Base-by-base conservation (phyloP, 1,140 invertebrate genomes). In the Reticulitermes speratus region DNA sequence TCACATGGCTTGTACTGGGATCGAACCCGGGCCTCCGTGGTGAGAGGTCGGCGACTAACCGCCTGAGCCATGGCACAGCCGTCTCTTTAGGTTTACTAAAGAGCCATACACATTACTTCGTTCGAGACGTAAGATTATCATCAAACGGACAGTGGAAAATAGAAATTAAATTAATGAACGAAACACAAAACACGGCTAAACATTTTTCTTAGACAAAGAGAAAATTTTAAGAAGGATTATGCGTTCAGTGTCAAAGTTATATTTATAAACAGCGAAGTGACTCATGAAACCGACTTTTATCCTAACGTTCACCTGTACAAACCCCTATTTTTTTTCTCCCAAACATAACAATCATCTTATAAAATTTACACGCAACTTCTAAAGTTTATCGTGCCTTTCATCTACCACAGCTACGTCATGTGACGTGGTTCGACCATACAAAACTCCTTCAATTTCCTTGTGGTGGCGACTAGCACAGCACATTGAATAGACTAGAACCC, bases 361-460 rank as follows among this genome's bases (percentile, higher is more conserved):
- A 30, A 75, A 75, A 75, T 75, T n/a, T 30, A 75, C 65, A 75
- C 65, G 65, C 65, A 75, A 75, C 65, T 16, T 75, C 65, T 30
- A 8, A 75, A 75, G 65, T n/a, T 75, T 75, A 75, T 75, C 65
- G 2, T 16, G 9, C 65, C n/a, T 75, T 75, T 75, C 65, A 75
- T 75, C 65, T 75, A 75, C 25, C 7, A 75, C 5, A 75, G 65
- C 65, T n/a, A 75, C 65, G 65, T n/a, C 16, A 75, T 75, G 65
- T 75, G 65, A 75, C 65, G 65, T 75, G 65, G 65, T 30, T 30
- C 25, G 65, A 30, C 65, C 65, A 75, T 30, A 75, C 25, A 75
- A 30, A 75, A 19, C 65, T 65, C 65, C 65, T 75, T 75, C 65
- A 75, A 75, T 75, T 75, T 75, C 65, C 65, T 75, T 75, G 65